phyloP scores from a whole-genome alignment of 2,113 vertebrate genomes.

The Mustelus asterias region DNA sequence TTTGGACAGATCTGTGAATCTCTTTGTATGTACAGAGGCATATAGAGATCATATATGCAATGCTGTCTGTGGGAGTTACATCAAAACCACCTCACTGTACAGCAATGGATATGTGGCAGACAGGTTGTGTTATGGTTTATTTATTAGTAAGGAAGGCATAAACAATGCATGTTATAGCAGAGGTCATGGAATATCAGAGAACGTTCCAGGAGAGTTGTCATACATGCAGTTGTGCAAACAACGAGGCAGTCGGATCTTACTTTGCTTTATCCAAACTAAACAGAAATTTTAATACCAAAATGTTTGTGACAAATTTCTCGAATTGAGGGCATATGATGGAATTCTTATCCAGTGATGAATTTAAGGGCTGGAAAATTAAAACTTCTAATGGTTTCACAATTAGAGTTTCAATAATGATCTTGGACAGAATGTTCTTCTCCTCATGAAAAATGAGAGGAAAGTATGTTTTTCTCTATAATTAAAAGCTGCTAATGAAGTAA shows the following conservation, averaged over 20 bases:
- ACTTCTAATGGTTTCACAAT: background rate
- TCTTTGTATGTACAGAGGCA: background rate
- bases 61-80: background rate
- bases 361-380: background rate
- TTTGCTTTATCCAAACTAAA: background rate
- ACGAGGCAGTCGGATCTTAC: background rate
- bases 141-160: conserved; percentile 5
- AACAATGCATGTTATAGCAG: conserved; percentile 5
- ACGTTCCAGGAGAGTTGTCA: background rate
- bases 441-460: background rate
- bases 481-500: background rate
- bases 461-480: background rate
- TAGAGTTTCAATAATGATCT: conserved; percentile 12
- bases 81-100: background rate
- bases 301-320: background rate
- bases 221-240: background rate
- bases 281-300: conserved; percentile 17
- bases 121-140: conserved; percentile 13
- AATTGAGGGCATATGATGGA: background rate
- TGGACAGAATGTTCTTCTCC: background rate
- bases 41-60: background rate
- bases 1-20: background rate
- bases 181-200: conserved; percentile 12
- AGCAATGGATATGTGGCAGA: background rate
- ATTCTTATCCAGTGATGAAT: background rate